Percentiles rank a stretch among this genome's conserved stretches.
Evolutionary conservation across 2,113 vertebrate species (phyloP).

Genomic region (Cervus canadensis): DNA sequence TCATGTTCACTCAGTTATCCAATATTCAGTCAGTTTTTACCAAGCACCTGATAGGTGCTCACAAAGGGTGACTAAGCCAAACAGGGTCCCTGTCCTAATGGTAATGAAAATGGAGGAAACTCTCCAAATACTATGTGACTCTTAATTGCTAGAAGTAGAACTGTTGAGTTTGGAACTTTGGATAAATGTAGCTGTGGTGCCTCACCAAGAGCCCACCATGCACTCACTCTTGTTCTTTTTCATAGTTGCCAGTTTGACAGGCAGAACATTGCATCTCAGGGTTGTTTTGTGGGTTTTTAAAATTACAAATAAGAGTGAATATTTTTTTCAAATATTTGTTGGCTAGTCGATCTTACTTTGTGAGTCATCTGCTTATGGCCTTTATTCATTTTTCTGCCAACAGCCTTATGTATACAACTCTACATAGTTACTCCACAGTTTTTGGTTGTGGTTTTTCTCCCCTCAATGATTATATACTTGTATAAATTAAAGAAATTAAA

Average conservation of each 20-base stretch:
- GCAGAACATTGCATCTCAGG: not conserved
- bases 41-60: not conserved
- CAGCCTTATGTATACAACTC: not conserved
- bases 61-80: not conserved
- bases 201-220: not conserved
- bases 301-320: not conserved
- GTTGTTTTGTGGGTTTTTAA: not conserved
- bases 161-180: not conserved
- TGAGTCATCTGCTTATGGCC: not conserved
- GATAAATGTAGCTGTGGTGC: rapidly evolving
- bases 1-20: not conserved
- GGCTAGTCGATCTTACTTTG: not conserved
- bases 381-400: not conserved
- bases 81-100: not conserved
- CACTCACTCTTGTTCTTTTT: not conserved
- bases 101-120: not conserved
- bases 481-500: not conserved
- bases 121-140: not conserved
- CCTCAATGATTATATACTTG: not conserved
- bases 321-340: not conserved
- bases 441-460: not conserved
- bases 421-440: not conserved
- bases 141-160: not conserved
- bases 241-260: not conserved
- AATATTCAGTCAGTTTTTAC: not conserved